Evolutionary conservation across 2,797 vertebrate genomes (phyloP).

Genomic region (Sebastes variabilis): DNA sequence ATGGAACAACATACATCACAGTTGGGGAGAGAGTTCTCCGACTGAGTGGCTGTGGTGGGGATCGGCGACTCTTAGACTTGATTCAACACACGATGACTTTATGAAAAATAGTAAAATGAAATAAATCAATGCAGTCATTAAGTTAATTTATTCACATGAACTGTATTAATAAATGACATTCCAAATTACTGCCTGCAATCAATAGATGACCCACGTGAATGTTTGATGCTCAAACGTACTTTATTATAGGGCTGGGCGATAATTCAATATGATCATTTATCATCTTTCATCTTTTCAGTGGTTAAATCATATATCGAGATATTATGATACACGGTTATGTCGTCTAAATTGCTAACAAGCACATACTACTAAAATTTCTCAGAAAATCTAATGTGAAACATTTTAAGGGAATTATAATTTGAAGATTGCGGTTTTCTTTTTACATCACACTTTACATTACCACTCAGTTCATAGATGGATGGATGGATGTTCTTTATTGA

Average conservation of each 20-base stretch:
- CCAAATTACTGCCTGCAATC: neutral
- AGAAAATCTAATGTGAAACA: no score
- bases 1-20: neutral
- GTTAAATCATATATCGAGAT: no score
- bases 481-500: no score
- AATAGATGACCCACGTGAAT: neutral
- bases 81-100: neutral
- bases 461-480: no score
- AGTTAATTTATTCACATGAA: neutral
- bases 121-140: neutral
- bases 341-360: no score
- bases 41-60: neutral
- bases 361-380: no score
- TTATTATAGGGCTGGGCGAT: neutral
- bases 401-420: no score
- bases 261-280: no score
- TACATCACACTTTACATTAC: no score
- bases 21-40: neutral
- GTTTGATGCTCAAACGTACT: neutral
- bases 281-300: no score
- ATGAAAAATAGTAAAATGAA: neutral
- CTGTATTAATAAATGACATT: neutral
- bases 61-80: neutral
- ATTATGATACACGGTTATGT: no score
- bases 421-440: no score